Base-by-base conservation (phyloP, 2,113 vertebrate genomes). In the Anser cygnoides region DNA sequence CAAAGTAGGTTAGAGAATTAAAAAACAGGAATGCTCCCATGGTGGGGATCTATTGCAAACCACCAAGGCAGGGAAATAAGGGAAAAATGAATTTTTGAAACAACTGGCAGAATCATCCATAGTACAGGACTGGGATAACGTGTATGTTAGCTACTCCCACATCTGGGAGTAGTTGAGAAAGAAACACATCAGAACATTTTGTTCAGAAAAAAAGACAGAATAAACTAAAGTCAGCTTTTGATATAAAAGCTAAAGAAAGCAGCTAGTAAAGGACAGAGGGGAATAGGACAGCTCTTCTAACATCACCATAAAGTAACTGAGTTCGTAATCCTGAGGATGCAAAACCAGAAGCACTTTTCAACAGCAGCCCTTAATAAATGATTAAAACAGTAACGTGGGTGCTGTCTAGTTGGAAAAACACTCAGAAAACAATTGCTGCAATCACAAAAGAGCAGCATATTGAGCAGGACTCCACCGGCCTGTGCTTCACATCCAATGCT, bases 311-410 rank as follows among this genome's bases (percentile, higher is more conserved):
- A 89, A 92, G 31, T 44, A 84, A 71, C 25, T 67, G 43, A 66
- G 66, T 70, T 95, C 70, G 72, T 54, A 68, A 82, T 72, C 41
- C 62, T 65, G 11, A 87, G 54, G 62, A 93, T 22, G 74, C 66
- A 95, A 92, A 95, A 65, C 29, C 84, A 89, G 89, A 95, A 93
- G 66, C 39, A 87, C 87, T 96, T 95, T 93, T 80, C 66, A 93
- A 75, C 57, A 92, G 35, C 66, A 95, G 54, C 35, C 33, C 84
- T 87, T 82, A 74, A 72, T 84, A 91, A 92, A 91, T 93, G 67
- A 84, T 82, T 89, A 39, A 94, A 79, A 28, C 29, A 78, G 26
- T 75, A 87, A 84, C 50, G 43, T 58, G 74, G 81, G 70, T 85
- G 66, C 91, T 79, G 77, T 84, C 84, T 84, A 75, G 43, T 28